Evolutionary conservation across 2,797 vertebrate genomes (phyloP), one percentile per base, ranked within the genome.

Genomic region (Sebastes vulpes): DNA sequence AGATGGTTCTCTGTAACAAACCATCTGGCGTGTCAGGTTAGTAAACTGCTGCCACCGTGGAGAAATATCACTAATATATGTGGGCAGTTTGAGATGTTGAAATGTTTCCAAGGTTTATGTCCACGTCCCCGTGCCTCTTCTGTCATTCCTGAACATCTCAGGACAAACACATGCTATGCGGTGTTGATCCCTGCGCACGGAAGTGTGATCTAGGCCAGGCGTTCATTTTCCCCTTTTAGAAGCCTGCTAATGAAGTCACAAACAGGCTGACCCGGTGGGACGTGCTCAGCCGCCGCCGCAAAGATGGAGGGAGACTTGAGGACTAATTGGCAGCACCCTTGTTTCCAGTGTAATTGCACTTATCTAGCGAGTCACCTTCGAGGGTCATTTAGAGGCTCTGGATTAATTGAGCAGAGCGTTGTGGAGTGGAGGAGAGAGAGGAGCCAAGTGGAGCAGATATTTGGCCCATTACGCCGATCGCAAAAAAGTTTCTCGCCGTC

Each of bases 351-450:
- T 95, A 96, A 95, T 96, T 96, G 96, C 93, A 93, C 94, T 96
- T 96, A 96, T 96, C 95, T 94, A 81, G 90, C 66, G 88, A 96
- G 95, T 96, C 96, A 96, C 95, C 95, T 96, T 96, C 93, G 93
- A 95, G 95, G 95, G 95, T 96, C 95, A 96, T 96, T 95, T 95
- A 91, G 93, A 93, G 91, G 86, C 92, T 89, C 72, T 81, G 94
- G 95, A 96, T 96, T 96, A 96, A 96, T 96, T 96, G 95, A 94
- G 94, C 95, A 90, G 88, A 95, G 94, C 84, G 65, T 60, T 72
- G 82, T 61, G 4, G 84, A 87, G 85, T 71, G 79, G 56, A 75
- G 68, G 50, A 77, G 82, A 88, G 82, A 88, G 82, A 65, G 73
- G 83, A 84, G 81, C 79, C 74, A 63, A 90, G 84, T 77, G 9